Base-by-base conservation (phyloP, 2,797 vertebrate genomes). In the Amblyopsis hoosieri region DNA sequence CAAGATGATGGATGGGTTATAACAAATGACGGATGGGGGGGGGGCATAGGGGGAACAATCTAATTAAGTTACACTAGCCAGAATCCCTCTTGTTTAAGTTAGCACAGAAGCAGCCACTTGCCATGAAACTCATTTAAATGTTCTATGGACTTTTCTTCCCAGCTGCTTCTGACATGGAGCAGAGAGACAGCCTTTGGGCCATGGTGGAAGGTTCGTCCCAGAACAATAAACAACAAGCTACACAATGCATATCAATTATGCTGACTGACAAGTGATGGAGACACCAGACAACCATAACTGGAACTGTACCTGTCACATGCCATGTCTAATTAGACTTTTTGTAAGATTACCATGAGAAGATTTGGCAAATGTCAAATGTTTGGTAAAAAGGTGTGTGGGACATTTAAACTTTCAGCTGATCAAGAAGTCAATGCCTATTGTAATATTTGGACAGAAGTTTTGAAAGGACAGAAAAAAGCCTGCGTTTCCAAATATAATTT, bases 1-100 rank as follows among this genome's bases (percentile, higher is more conserved):
- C 29, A 8, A 13, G 62, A 76, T 90, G 87, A 91, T 84, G 79
- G 85, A 91, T 86, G 69, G 84, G 67, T 85, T 66, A 71, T 70
- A 64, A 76, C 57, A 60, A 59, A 61, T 84, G 82, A 88, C 67
- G 87, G 89, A 87, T 89, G 76, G 76, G 61, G 74, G 61, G 74
- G 52, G 72, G 66, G 71, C 79, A 69, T 48, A 62, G 69, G 59
- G 51, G 17, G 52, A 10, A 15, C 12, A 12, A 3, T 9, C 52
- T n/a, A 31, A 31, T 78, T 63, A 62, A 75, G 75, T 84, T 80
- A 74, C 62, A 57, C 37, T 29, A 14, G 64, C 54, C 37, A 1
- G 23, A 64, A 67, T 64, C 83, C 69, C 62, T 33, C 23, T 11
- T 8, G 49, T 67, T 67, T 58, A 54, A 78, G 73, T 71, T 79